These are phyloP conservation scores for Conomelus anceps DNA, from an alignment of 2,888 invertebrate species.

Conservation along the genomic window DNA sequence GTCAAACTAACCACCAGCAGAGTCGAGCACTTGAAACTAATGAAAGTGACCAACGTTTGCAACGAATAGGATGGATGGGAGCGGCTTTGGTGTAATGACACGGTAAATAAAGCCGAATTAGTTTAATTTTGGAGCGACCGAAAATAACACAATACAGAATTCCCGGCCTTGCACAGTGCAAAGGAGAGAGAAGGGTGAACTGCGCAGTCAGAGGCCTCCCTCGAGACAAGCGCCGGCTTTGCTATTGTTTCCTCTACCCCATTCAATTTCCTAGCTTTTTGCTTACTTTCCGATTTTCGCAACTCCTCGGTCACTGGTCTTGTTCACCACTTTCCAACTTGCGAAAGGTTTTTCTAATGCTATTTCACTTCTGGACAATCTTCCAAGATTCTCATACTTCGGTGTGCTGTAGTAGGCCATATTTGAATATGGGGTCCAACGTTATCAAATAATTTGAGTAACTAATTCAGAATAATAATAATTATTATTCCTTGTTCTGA, in stretches of 20 bases:
- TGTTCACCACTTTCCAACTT: neutral
- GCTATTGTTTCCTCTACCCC: neutral
- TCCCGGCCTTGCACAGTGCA: neutral
- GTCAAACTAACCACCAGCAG: neutral
- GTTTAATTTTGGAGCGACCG: constrained; percentile 23
- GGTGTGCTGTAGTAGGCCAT: neutral
- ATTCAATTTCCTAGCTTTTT: neutral
- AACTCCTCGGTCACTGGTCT: neutral
- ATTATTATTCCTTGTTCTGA: too few relatives aligned
- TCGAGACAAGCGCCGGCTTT: neutral
- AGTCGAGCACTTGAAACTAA: constrained; percentile 11
- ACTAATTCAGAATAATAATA: too few relatives aligned
- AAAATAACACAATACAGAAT: neutral
- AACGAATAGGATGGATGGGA: constrained; percentile 17
- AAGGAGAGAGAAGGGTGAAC: too few relatives aligned
- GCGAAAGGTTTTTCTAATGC: neutral
- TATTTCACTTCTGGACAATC: neutral
- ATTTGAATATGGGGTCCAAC: neutral
- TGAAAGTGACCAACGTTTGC: constrained; percentile 16
- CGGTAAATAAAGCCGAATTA: constrained; percentile 28
- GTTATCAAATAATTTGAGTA: neutral
- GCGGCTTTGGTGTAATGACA: constrained; percentile 22
- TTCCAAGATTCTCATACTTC: too few relatives aligned
- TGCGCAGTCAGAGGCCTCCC: neutral
- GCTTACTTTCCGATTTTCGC: neutral